phyloP scores from a whole-genome alignment of 2,888 invertebrate genomes.

The Druceiella hillmani region DNA sequence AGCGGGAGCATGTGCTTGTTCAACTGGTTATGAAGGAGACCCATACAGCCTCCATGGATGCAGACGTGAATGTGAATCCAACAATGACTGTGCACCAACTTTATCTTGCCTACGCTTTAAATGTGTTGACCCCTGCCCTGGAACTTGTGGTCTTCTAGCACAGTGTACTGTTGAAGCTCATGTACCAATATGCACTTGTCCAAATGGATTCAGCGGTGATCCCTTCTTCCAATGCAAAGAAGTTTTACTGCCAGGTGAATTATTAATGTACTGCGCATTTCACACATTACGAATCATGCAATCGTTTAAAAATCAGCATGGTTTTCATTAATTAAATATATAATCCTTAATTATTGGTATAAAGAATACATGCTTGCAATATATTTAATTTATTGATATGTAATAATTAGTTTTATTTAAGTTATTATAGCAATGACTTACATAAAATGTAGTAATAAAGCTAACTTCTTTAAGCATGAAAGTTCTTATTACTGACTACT shows the following conservation, averaged over 20 bases:
- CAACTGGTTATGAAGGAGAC: constrained; percentile 73
- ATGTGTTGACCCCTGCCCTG: constrained; percentile 80
- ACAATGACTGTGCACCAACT: constrained; percentile 66
- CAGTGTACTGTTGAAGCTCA: constrained; percentile 75
- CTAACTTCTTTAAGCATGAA: too few relatives aligned
- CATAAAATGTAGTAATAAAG: too few relatives aligned
- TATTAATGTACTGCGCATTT: constrained; percentile 8
- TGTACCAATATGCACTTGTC: constrained; percentile 72
- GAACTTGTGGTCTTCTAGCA: constrained; percentile 76
- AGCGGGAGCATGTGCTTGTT: constrained; percentile 81
- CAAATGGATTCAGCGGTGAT: constrained; percentile 71
- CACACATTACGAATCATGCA: too few relatives aligned
- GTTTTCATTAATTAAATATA: too few relatives aligned
- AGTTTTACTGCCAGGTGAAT: constrained; percentile 41
- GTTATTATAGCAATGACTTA: too few relatives aligned
- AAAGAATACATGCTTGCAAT: too few relatives aligned
- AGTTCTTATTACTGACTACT: too few relatives aligned
- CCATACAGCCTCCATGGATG: constrained; percentile 71
- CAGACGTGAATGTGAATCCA: constrained; percentile 72
- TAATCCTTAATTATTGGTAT: too few relatives aligned
- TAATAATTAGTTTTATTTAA: too few relatives aligned
- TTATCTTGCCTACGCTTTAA: constrained; percentile 76
- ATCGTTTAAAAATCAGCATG: too few relatives aligned
- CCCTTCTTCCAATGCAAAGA: constrained; percentile 73
- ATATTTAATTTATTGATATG: too few relatives aligned